Conservation (phyloP, 1,140 invertebrate species). For the Propsilocerus akamusi region DNA sequence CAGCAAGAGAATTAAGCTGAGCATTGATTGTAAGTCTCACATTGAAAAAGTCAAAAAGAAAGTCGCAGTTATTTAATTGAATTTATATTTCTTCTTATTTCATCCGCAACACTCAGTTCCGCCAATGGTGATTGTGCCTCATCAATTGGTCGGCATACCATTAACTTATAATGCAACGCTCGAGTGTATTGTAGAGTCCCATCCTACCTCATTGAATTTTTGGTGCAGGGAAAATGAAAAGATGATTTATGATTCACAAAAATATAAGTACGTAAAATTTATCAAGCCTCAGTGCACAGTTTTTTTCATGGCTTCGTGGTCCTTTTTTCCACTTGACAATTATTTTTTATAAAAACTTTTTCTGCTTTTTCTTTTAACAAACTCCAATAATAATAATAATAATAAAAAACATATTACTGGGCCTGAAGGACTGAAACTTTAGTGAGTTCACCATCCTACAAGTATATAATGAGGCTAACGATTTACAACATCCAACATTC, state of each 20-base stretch:
- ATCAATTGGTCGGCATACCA: constrained; percentile 71
- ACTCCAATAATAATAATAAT: not conserved
- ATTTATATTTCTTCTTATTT: not conserved
- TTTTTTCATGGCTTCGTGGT: not conserved
- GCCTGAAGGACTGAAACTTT: constrained; percentile 36
- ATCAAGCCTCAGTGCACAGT: not conserved
- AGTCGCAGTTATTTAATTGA: not conserved
- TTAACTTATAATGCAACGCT: constrained; percentile 61
- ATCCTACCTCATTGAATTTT: constrained; percentile 79
- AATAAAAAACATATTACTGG: not conserved
- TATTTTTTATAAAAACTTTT: not conserved
- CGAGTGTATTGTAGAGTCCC: constrained; percentile 77
- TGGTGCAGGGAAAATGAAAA: constrained; percentile 74
- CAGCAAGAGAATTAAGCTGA: constrained; percentile 75
- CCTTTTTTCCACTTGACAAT: not conserved
- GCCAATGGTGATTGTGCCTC: constrained; percentile 54
- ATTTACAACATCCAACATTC: constrained; percentile 51
- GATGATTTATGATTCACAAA: constrained; percentile 66
- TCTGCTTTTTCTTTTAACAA: not conserved
- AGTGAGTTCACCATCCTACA: constrained; percentile 48
- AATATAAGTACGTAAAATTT: constrained; percentile 38
- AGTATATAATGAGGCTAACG: constrained; percentile 64
- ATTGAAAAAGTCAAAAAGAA: no score
- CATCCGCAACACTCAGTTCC: not conserved
- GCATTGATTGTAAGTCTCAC: constrained; percentile 80